A percentile compares a stretch with the other conserved stretches of the same genome.
These are phyloP conservation scores for Ophioninae sp. DNA, from an alignment of 2,888 invertebrate species.

Conservation along the genomic window DNA sequence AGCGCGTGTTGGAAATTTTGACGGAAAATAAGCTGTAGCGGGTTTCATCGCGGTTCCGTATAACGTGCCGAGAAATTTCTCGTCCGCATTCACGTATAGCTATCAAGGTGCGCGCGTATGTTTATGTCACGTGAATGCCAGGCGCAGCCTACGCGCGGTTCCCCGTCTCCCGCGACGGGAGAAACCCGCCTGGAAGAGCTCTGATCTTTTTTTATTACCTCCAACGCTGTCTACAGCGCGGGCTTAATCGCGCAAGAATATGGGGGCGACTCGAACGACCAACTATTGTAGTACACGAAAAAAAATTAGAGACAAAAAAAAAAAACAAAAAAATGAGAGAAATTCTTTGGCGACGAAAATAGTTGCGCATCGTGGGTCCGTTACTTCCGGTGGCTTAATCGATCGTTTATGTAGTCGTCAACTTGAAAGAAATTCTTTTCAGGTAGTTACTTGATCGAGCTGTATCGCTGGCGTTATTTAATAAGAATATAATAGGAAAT, in stretches of 20 bases:
- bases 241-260: constrained; percentile 12
- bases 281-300: constrained; percentile 12
- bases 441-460: too few relatives aligned
- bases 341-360: background rate
- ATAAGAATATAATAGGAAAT: too few relatives aligned
- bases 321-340: background rate
- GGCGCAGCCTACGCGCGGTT: constrained; percentile 54
- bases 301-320: too few relatives aligned
- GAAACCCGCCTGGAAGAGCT: constrained; percentile 47
- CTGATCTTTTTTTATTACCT: constrained; percentile 7
- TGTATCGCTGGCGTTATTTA: too few relatives aligned
- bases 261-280: constrained; percentile 28
- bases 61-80: constrained; percentile 44
- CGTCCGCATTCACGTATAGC: constrained; percentile 23
- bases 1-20: constrained; percentile 13
- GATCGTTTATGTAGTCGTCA: too few relatives aligned
- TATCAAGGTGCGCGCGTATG: constrained; percentile 31
- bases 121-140: constrained; percentile 53
- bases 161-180: constrained; percentile 41
- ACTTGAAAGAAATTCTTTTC: too few relatives aligned
- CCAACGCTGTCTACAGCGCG: background rate
- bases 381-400: too few relatives aligned
- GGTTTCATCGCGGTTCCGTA: background rate
- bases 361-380: too few relatives aligned
- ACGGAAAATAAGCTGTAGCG: background rate